Base-by-base conservation (phyloP, 1,140 invertebrate genomes). In the Zaprionus tsacasi region DNA sequence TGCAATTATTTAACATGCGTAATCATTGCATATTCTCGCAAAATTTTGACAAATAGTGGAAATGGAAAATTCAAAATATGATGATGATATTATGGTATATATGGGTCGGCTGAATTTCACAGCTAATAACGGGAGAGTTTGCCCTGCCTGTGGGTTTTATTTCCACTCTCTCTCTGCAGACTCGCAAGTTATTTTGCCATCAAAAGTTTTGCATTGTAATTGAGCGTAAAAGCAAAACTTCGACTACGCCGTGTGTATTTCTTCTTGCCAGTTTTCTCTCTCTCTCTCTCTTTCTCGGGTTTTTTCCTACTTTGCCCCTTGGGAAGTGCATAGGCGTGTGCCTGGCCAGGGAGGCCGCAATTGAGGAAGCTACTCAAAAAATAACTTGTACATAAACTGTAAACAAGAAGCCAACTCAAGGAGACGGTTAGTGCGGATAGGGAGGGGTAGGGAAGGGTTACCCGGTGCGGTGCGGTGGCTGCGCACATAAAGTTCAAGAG, bases 181-280 rank as follows among this genome's bases (percentile, higher is more conserved):
- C 70, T 87, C 3, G 76, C 81, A 82, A 82, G 83, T 88, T 89
- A 89, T 90, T 90, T 74, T 90, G 75, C 78, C 81, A 81, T 81
- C 81, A 90, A 89, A 89, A 89, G 71, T 89, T 87, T 63, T 77
- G 81, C 86, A 89, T 89, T 89, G 85, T 89, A 89, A 89, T 89
- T 89, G 85, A 89, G 85, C 88, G 85, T 89, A 89, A 89, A 85
- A 65, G 81, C 69, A 83, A 89, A 88, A 89, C 75, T 88, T 88
- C 81, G 78, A 67, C 83, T 87, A 87, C 66, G 64, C 65, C 43
- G 10, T 55, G 38, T 61, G 11, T 66, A n/a, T 57, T 30, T 71
- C 48, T 50, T 64, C 21, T 30, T 21, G 30, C 17, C 50, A 17
- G 57, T 25, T 36, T 58, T 60, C 54, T 30, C 27, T 30, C 27